Base-by-base conservation (phyloP, 1,140 invertebrate genomes). In the Hyles vespertilio region DNA sequence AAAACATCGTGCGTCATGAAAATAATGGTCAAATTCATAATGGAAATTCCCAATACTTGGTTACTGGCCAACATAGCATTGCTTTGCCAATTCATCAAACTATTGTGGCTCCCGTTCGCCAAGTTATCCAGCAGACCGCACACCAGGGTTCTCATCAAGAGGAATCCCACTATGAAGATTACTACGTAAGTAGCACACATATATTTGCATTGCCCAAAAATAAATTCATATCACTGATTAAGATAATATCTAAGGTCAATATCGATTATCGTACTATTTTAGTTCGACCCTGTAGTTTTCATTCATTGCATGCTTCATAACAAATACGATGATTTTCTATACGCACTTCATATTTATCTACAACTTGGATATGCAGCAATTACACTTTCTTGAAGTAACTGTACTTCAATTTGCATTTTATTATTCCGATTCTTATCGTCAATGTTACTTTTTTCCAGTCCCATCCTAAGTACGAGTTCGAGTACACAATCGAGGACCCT, bases 401-500 rank as follows among this genome's bases (percentile, higher is more conserved):
- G 36, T 40, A 40, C 8, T 1, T 40, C 5, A 48, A 48, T 48
- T 11, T 48, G 4, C 22, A 22, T 54, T 49, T 12, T 3, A 10
- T 33, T 11, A 9, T 44, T 7, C 40, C 22, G 22, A 22, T 22
- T 22, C 2, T 22, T 32, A 32, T 12, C 8, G 34, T 44, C 6
- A 51, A 22, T 43, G 11, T 9, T 50, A 9, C 54, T 56, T 22
- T 34, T 51, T 59, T 60, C 7, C 52, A 75, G 84, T 67, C 71
- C 6, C 46, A 70, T 40, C 72, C 72, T 7, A 67, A 81, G 56
- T 69, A 75, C 54, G 72, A 51, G 2, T 76, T 61, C 52, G 71
- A 63, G 45, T 75, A 79, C 61, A 69, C 74, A 69, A 61, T 69
- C 67, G 80, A 87, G 32, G 89, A 90, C 63, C 75, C 76, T 50